Evolutionary conservation across 1,140 invertebrate species (phyloP).

Genomic region (Anastatus disparis): DNA sequence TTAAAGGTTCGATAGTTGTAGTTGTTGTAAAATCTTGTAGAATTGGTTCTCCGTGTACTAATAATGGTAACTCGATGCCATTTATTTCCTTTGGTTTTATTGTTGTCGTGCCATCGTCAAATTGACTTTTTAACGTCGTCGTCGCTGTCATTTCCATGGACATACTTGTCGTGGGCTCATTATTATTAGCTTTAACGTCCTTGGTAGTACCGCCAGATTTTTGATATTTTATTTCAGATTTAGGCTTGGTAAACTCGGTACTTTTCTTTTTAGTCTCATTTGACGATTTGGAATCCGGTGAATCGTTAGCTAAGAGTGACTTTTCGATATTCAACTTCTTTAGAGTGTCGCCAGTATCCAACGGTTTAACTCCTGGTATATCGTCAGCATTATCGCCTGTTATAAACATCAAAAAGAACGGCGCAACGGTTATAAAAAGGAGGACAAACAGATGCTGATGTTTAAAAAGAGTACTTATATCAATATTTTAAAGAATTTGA

Average conservation of each 20-base stretch:
- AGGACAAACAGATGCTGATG: too few species aligned
- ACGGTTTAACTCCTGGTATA: slow-evolving; percentile 47
- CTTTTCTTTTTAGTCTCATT: slow-evolving; percentile 57
- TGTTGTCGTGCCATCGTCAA: neutral
- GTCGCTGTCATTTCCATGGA: slow-evolving; percentile 7
- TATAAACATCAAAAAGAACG: neutral
- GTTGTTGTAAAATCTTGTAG: too few species aligned
- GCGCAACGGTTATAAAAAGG: neutral
- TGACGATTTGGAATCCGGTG: slow-evolving; percentile 44
- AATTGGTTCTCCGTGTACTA: neutral
- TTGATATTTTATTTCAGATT: slow-evolving; percentile 52
- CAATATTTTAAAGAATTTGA: too few species aligned
- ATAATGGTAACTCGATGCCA: neutral
- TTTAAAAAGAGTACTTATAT: too few species aligned
- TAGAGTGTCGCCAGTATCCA: slow-evolving; percentile 34
- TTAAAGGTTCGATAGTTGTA: too few species aligned
- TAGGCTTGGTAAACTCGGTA: slow-evolving; percentile 52
- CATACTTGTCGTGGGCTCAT: slow-evolving; percentile 44
- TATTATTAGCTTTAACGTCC: neutral
- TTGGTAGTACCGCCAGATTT: slow-evolving; percentile 40
- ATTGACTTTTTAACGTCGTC: slow-evolving; percentile 11
- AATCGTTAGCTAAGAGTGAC: neutral
- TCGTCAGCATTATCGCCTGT: slow-evolving; percentile 34
- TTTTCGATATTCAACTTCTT: slow-evolving; percentile 15
- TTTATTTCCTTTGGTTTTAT: too few species aligned